Evolutionary conservation across 2,113 vertebrate genomes (phyloP), one percentile per base, ranked within the genome.

Genomic region (Alouatta palliata): DNA sequence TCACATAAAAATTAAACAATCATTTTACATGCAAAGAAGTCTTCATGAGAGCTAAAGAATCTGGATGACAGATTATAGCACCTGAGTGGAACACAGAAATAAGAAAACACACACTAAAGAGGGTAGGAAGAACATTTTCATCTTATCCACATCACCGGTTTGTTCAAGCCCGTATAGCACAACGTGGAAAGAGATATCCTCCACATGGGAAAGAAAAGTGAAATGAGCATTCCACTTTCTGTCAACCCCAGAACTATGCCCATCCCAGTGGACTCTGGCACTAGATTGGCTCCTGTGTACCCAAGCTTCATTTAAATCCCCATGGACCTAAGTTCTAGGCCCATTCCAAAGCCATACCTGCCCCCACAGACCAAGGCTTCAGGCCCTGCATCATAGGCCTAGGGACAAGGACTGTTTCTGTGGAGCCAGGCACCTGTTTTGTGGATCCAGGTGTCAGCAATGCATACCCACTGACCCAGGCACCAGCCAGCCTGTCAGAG

Each of bases 371-470:
- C 10, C 8, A 23, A 66, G 10, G 25, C 8, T 66, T 32, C 8
- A 45, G 27, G n/a, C 6, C 25, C 11, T 13, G 5, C 10, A 1
- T 3, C 45, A 25, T 7, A 82, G 12, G 1, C 5, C 19, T 13
- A 43, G 5, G 16, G 12, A 40, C 13, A 37, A 12, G 27, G 27
- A 27, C 40, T 43, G 0, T 27, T 56, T 70, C 27, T 56, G 4
- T 70, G 19, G n/a, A 70, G 47, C 32, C 20, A n/a, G 13, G 30
- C 7, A 20, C 40, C 40, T 43, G 40, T 43, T 43, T 8, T 56
- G 3, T 45, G 19, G 27, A 35, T 21, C 4, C 21, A n/a, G 11
- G 4, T n/a, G 6, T 11, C 43, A n/a, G 40, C 3, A 4, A 17
- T 66, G 2, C 25, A 30, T 20, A 77, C 13, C 30, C 71, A 66